Evolutionary conservation across 2,888 invertebrate species (phyloP), one percentile per base, ranked within the genome.

Genomic region (Agrochola litura): DNA sequence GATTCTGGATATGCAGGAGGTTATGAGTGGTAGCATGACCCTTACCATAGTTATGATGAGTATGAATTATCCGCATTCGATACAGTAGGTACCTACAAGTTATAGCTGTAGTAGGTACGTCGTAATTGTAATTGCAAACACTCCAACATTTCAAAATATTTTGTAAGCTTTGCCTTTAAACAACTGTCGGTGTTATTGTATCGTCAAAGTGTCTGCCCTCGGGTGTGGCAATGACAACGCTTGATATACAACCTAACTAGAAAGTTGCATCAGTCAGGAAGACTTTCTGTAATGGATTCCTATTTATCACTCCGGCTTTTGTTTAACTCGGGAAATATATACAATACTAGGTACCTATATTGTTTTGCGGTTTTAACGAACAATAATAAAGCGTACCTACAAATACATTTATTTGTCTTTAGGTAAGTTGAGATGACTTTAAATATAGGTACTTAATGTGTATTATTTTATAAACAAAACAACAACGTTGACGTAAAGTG

Each of bases 261-360:
- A 83, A 83, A 80, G 71, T 80, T 37, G 37, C 56, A 67, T 66
- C 68, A 49, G 46, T 6, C 46, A 54, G 73, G 63, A 84, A 74
- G 71, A 37, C 68, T 73, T 67, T 68, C 64, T 37, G 43, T 58
- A 52, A 73, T 73, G 9, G 37, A 69, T 54, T 49, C 41, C 19
- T 77, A 73, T 69, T 61, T 46, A 64, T 37, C 46, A 64, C 49
- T 68, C 43, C 14, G 30, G 25, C 14, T 71, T 37, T 41, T 60
- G 37, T 61, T 68, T 56, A 25, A 61, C 63, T 56, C 49, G 4
- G 25, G 6, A 65, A 60, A 41, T 63, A 30, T 30, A 30, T 30
- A 30, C 30, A 30, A 30, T 30, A 1, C 30, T 30, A 9, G 2
- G 54, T 6, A 30, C 22, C 14, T 58, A 58, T 14, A 58, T 79